Evolutionary conservation across 2,888 invertebrate genomes (phyloP).

Genomic region (Pocota personata): DNA sequence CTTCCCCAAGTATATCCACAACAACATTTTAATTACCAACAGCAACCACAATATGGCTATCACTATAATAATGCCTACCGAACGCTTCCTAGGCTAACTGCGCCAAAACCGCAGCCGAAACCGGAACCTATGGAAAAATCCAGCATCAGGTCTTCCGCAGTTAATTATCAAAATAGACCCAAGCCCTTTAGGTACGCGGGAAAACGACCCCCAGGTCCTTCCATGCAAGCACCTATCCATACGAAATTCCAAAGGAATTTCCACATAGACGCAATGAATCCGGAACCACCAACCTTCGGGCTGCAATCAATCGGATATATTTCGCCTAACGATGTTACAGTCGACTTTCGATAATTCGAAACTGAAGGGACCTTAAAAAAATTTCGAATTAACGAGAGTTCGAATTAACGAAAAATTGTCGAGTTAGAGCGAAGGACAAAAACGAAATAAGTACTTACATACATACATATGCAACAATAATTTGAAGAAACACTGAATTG

Average conservation of each 20-base stretch:
- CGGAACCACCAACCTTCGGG: not conserved
- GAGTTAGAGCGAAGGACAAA: too few relatives aligned
- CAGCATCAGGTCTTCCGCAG: slow-evolving; percentile 1
- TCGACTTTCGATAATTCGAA: too few relatives aligned
- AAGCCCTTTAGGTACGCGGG: slow-evolving; percentile 24
- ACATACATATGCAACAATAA: too few relatives aligned
- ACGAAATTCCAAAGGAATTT: slow-evolving; percentile 24
- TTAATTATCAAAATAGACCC: too few relatives aligned
- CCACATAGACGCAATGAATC: not conserved
- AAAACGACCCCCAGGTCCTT: slow-evolving; percentile 3
- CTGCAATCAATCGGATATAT: too few relatives aligned
- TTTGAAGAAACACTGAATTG: too few relatives aligned
- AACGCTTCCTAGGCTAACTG: slow-evolving; percentile 3
- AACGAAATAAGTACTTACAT: too few relatives aligned
- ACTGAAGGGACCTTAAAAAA: too few relatives aligned
- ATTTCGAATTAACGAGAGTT: too few relatives aligned
- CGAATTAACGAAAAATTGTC: too few relatives aligned
- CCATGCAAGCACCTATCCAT: slow-evolving; percentile 14
- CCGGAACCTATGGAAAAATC: slow-evolving; percentile 39
- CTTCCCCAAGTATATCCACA: not conserved
- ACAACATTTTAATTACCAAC: not conserved
- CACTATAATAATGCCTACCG: not conserved
- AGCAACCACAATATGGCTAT: not conserved
- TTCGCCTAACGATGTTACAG: too few relatives aligned
- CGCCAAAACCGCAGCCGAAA: slow-evolving; percentile 25